Base-by-base conservation (phyloP, 2,888 invertebrate species). In the Cepaea hortensis region DNA sequence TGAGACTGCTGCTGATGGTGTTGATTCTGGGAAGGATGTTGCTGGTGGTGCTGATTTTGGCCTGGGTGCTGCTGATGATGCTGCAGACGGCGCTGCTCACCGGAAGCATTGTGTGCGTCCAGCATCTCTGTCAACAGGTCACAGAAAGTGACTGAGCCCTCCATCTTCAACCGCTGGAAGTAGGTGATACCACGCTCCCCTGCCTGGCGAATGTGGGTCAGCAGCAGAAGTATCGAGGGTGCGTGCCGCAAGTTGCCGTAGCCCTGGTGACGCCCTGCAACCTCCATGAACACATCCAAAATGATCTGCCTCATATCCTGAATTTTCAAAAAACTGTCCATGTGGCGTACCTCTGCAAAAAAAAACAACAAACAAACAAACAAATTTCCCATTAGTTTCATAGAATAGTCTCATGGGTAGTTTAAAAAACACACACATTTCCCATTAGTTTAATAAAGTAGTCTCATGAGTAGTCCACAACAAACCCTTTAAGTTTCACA, bases 121-220 rank as follows among this genome's bases (percentile, higher is more conserved):
- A 93, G 85, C 93, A 93, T 93, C 88, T 93, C 93, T 20, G 90
- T 91, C 13, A 93, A 84, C 23, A 93, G 88, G 88, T 93, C 93
- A 90, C 93, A 92, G 89, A 93, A 92, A 11, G 90, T 89, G 82
- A 93, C 92, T 35, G 86, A 87, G 50, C 92, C 93, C 87, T 92
- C 93, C 61, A 87, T 88, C 88, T 93, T 93, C 61, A 92, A 90
- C 72, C 89, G 90, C 89, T 92, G 92, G 88, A 93, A 92, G 88
- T 91, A 92, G 7, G 91, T 87, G 20, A 92, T 91, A n/a, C 91
- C 92, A 9, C 92, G 90, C 79, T 92, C 91, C 6, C 92, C 91
- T 0, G 92, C 92, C 87, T 92, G 92, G 23, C 92, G 89, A 61
- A 93, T 90, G 87, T 93, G 93, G n/a, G 92, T 92, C 68, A 93